Evolutionary conservation across 2,888 invertebrate species (phyloP).

Genomic region (Agrilus biguttatus): DNA sequence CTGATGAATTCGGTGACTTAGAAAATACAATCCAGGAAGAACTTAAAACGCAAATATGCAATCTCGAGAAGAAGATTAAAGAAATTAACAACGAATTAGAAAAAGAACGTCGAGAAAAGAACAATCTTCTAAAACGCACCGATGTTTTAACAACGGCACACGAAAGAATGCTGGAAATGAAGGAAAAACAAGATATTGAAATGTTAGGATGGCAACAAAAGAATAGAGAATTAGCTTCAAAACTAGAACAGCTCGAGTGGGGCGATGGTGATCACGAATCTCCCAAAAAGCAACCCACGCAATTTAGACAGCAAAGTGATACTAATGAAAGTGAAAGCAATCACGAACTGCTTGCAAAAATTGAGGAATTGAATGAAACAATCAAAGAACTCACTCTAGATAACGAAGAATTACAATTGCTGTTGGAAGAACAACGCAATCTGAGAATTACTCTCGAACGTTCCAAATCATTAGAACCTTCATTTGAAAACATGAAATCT

Average conservation of each 20-base stretch:
- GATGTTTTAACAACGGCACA: constrained; percentile 62
- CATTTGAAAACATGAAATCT: constrained; percentile 16
- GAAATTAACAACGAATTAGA: constrained; percentile 43
- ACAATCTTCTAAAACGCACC: constrained; percentile 50
- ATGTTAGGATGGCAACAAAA: constrained; percentile 57
- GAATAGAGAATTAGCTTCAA: constrained; percentile 53
- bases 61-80: constrained; percentile 48
- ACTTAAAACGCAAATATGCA: constrained; percentile 49
- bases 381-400: constrained; percentile 45
- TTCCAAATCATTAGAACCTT: constrained; percentile 14
- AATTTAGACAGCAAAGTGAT: constrained; percentile 4
- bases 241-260: constrained; percentile 45
- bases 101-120: constrained; percentile 52
- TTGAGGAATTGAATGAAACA: constrained; percentile 38
- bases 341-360: constrained; percentile 18
- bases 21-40: constrained; percentile 72
- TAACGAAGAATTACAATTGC: constrained; percentile 43
- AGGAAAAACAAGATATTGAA: constrained; percentile 67
- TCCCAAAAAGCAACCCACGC: constrained; percentile 5
- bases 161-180: constrained; percentile 63
- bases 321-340: constrained; percentile 3
- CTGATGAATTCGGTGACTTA: constrained; percentile 31
- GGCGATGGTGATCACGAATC: constrained; percentile 20
- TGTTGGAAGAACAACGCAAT: constrained; percentile 38
- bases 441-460: constrained; percentile 23